Percentiles rank a stretch among this genome's conserved stretches.
Conservation (phyloP, 2,113 vertebrate genomes). For the Synchiropus splendidus region DNA sequence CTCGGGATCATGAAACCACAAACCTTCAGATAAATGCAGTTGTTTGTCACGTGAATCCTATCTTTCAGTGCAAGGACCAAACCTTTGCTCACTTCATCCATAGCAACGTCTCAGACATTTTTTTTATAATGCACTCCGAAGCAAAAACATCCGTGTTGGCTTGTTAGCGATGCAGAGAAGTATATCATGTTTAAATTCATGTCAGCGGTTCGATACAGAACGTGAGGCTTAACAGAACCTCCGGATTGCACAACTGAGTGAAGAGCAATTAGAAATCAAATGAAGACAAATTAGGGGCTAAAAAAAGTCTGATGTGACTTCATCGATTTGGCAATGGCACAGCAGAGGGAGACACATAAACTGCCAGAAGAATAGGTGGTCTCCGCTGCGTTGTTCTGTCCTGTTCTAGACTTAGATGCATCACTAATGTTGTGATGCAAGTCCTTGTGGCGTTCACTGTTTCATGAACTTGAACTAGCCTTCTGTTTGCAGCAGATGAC, state of each 20-base stretch:
- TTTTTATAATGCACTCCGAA: no score
- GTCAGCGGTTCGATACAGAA: no score
- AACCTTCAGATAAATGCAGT: no score
- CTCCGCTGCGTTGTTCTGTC: slow-evolving; percentile 14
- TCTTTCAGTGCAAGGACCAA: no score
- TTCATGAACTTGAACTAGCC: slow-evolving; percentile 28
- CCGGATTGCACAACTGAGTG: not conserved
- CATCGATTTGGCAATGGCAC: slow-evolving; percentile 13
- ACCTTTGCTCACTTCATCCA: no score
- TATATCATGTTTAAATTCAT: no score
- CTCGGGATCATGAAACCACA: no score
- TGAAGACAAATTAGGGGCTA: slow-evolving; percentile 2
- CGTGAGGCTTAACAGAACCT: no score
- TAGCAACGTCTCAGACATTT: no score
- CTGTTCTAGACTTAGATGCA: slow-evolving; percentile 29
- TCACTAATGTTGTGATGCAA: slow-evolving; percentile 14
- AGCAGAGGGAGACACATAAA: slow-evolving; percentile 9
- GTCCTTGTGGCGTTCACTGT: slow-evolving; percentile 8
- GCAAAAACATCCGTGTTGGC: no score
- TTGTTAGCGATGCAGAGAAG: no score
- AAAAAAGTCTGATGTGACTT: slow-evolving; percentile 17
- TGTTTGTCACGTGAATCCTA: no score
- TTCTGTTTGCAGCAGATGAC: slow-evolving; percentile 14
- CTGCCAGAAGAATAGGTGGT: slow-evolving; percentile 10
- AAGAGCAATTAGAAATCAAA: slow-evolving; percentile 7